Base-by-base conservation (phyloP, 2,888 invertebrate genomes). In the Cosmopolites sordidus region DNA sequence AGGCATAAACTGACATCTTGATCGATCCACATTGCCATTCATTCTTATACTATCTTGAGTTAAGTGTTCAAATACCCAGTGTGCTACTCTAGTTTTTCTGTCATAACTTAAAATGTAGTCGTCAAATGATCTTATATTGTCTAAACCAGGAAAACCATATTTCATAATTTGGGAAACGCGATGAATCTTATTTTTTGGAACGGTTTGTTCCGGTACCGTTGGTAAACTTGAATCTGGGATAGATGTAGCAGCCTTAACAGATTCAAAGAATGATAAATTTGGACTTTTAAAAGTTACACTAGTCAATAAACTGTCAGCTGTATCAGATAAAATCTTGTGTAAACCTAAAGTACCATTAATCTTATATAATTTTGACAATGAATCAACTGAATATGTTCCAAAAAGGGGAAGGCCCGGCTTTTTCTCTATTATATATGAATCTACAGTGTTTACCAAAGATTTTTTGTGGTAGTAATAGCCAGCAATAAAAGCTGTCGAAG, bases 11-110 rank as follows among this genome's bases (percentile, higher is more conserved):
- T 91, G 86, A 73, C 91, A 92, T 66, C 86, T 85, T 18, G 85
- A 77, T 48, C 95, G 79, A 69, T 92, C 87, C 1, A 92, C 87
- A 14, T 76, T 73, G n/a, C 84, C 80, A 66, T 88, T 88, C 43
- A 77, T 76, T 48, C 81, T 80, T 0, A 94, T 75, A 60, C 83
- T 82, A 0, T 87, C 87, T 44, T 83, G 80, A 0, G 91, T 94
- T 30, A 99, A 73, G 69, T 97, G 97, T 72, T 99, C 99, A 70
- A 97, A 92, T 1, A 98, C 97, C 98, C 98, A 99, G 69, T 93
- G 83, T 0, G 98, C 89, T 1, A 92, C 87, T 58, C 91, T 80
- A 62, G 86, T 93, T 58, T 90, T 81, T 60, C 84, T 81, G 70
- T 99, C 97, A 65, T 98, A 99, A 0, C 95, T 92, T 11, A 98